Conservation (phyloP, 2,113 vertebrate genomes). For the Telmatochromis sp. region DNA sequence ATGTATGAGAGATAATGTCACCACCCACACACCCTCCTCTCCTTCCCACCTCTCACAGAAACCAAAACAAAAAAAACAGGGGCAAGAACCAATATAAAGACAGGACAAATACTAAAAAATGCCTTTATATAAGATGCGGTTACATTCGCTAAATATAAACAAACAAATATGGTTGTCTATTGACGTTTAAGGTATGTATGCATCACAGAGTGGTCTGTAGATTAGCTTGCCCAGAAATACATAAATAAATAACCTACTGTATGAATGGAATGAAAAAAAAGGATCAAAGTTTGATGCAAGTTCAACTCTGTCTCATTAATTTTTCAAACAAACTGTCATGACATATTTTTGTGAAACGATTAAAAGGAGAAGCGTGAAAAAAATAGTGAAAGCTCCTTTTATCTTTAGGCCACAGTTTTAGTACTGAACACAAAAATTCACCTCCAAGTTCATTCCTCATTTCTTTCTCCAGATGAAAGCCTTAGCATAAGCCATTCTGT, state of each 20-base stretch:
- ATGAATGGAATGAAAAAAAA: background rate
- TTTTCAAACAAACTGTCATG: background rate
- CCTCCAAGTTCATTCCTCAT: background rate
- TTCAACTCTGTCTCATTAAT: background rate
- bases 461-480: background rate
- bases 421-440: background rate
- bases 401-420: background rate
- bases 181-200: background rate
- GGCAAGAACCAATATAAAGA: background rate
- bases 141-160: background rate
- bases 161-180: background rate
- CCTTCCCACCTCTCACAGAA: background rate
- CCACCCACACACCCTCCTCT: background rate
- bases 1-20: background rate
- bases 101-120: background rate
- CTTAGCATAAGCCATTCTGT: background rate
- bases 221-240: background rate
- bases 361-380: slow-evolving; percentile 1
- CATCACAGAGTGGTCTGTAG: background rate
- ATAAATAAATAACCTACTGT: background rate
- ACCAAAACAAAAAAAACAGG: background rate
- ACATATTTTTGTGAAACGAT: slow-evolving; percentile 3
- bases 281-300: background rate
- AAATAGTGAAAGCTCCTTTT: background rate
- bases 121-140: background rate